Percentiles rank a stretch among this genome's conserved stretches.
Conservation (phyloP, 1,140 invertebrate species). For the Scaptodrosophila lebanonensis region DNA sequence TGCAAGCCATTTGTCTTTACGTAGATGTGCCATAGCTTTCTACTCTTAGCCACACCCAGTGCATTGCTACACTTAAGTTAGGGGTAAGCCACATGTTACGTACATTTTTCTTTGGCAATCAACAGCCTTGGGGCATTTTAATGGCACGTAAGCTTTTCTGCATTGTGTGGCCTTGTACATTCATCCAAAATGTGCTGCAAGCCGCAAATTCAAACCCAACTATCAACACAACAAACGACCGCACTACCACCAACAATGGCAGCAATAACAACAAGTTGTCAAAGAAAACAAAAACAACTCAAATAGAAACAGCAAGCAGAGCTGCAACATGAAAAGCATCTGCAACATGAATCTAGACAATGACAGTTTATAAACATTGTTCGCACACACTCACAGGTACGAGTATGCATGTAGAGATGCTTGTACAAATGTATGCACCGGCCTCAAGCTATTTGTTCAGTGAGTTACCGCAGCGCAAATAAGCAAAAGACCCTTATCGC, state of each 20-base stretch:
- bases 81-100: slow-evolving; percentile 48
- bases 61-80: slow-evolving; percentile 36
- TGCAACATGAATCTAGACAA: slow-evolving; percentile 55
- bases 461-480: too few species aligned
- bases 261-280: slow-evolving; percentile 34
- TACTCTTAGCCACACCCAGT: not conserved
- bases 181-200: too few species aligned
- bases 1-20: slow-evolving; percentile 17
- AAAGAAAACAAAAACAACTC: slow-evolving; percentile 27
- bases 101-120: slow-evolving; percentile 52
- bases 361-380: slow-evolving; percentile 57
- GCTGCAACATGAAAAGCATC: slow-evolving; percentile 24
- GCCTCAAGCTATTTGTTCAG: slow-evolving; percentile 55
- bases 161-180: slow-evolving; percentile 25
- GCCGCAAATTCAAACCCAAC: slow-evolving; percentile 10
- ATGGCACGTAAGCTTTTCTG: slow-evolving; percentile 33
- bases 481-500: too few species aligned
- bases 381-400: too few species aligned
- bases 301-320: slow-evolving; percentile 22
- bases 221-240: slow-evolving; percentile 15
- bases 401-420: too few species aligned
- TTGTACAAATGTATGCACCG: too few species aligned
- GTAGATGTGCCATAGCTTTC: not conserved
- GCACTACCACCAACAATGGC: slow-evolving; percentile 12
- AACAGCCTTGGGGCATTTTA: slow-evolving; percentile 54